Percentiles rank a stretch among this genome's conserved stretches.
Evolutionary conservation across 1,140 invertebrate genomes (phyloP).

Genomic region (Alviniconcha marisindica): DNA sequence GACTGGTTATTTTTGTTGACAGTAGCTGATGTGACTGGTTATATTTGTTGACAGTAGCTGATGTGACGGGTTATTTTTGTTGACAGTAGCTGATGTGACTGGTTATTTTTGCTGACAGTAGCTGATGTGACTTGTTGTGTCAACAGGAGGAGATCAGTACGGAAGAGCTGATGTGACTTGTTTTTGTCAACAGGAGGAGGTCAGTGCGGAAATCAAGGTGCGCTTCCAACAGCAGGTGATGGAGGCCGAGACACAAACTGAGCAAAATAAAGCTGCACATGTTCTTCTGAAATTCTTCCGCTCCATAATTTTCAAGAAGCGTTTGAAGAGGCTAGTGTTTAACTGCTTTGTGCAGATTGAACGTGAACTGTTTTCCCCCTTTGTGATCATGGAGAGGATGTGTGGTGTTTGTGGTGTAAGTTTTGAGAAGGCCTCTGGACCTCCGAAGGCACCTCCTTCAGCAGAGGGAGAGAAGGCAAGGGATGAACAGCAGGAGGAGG

Average conservation of each 20-base stretch:
- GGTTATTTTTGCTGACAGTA: no score
- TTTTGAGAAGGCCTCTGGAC: slow-evolving; percentile 30
- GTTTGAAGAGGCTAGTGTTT: slow-evolving; percentile 22
- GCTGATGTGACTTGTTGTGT: no score
- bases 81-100: no score
- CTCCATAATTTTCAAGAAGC: slow-evolving; percentile 25
- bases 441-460: neutral
- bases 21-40: no score
- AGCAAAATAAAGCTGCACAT: slow-evolving; percentile 38
- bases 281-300: slow-evolving; percentile 41
- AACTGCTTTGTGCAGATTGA: slow-evolving; percentile 21
- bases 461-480: neutral
- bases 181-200: no score
- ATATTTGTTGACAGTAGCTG: no score
- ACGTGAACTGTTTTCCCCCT: slow-evolving; percentile 42
- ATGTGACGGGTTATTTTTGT: no score
- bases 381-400: slow-evolving; percentile 38
- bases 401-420: slow-evolving; percentile 52
- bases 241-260: slow-evolving; percentile 40
- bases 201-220: slow-evolving; percentile 48
- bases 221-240: slow-evolving; percentile 40
- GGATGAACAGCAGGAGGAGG: neutral
- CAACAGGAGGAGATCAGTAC: no score
- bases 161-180: no score
- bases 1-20: no score